Evolutionary conservation across 2,113 vertebrate species (phyloP).

Genomic region (Otis tarda): DNA sequence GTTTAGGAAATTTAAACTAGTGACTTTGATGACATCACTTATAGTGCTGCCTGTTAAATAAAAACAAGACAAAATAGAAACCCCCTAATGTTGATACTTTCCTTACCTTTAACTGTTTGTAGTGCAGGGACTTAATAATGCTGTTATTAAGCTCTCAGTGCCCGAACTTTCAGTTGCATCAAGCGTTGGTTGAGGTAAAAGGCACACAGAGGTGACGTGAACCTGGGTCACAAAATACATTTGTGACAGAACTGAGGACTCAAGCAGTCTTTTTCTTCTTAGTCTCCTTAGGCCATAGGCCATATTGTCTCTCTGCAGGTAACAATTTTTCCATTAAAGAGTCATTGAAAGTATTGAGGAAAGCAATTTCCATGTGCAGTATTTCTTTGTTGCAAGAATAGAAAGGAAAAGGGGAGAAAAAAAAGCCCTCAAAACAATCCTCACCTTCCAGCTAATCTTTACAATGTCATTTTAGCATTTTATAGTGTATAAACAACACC

Average conservation of each 20-base stretch:
- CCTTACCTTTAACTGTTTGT: neutral
- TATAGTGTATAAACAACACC: slow-evolving; percentile 61
- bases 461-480: slow-evolving; percentile 57
- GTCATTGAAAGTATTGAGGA: neutral
- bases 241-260: neutral
- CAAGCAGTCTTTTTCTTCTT: neutral
- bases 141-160: neutral
- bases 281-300: neutral
- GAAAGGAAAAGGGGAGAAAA: neutral
- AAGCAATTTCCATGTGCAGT: neutral
- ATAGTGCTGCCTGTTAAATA: neutral
- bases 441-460: slow-evolving; percentile 53
- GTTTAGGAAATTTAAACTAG: neutral
- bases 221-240: neutral
- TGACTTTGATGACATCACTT: neutral
- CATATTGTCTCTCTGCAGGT: neutral
- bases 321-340: neutral
- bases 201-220: neutral
- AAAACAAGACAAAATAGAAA: neutral
- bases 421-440: neutral
- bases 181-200: neutral
- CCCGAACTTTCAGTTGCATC: neutral
- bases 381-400: neutral
- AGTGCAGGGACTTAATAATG: neutral
- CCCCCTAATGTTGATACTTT: neutral